Evolutionary conservation across 1,140 invertebrate species (phyloP).

Genomic region (Maconellicoccus hirsutus): DNA sequence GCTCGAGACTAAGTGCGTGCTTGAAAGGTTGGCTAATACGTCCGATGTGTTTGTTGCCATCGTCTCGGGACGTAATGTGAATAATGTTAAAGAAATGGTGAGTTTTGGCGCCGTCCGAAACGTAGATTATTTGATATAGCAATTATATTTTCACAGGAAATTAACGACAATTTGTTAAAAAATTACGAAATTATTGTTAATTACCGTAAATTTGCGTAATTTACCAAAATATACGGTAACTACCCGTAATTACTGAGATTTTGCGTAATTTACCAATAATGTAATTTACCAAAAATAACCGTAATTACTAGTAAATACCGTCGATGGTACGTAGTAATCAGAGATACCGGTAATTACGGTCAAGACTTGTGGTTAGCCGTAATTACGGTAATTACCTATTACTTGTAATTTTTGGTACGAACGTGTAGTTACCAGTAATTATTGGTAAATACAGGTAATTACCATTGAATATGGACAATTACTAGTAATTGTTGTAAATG

Average conservation of each 20-base stretch:
- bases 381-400: no score
- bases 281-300: not conserved
- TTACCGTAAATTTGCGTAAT: conserved; percentile 23
- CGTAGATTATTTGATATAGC: not conserved
- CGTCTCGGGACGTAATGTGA: conserved; percentile 72
- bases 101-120: conserved; percentile 30
- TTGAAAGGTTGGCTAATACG: conserved; percentile 70
- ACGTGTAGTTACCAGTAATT: not conserved
- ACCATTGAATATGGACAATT: no score
- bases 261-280: not conserved
- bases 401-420: no score
- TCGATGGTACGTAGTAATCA: no score
- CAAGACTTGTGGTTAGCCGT: not conserved
- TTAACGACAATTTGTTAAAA: not conserved
- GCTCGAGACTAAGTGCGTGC: conserved; percentile 68
- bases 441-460: not conserved
- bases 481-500: no score
- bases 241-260: not conserved
- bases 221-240: no score
- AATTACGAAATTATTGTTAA: not conserved
- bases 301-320: not conserved
- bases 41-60: conserved; percentile 80
- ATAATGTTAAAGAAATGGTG: conserved; percentile 79
- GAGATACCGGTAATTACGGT: not conserved
- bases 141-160: not conserved